Conservation (phyloP, 2,797 vertebrate genomes). For the Hyperoplus immaculatus region DNA sequence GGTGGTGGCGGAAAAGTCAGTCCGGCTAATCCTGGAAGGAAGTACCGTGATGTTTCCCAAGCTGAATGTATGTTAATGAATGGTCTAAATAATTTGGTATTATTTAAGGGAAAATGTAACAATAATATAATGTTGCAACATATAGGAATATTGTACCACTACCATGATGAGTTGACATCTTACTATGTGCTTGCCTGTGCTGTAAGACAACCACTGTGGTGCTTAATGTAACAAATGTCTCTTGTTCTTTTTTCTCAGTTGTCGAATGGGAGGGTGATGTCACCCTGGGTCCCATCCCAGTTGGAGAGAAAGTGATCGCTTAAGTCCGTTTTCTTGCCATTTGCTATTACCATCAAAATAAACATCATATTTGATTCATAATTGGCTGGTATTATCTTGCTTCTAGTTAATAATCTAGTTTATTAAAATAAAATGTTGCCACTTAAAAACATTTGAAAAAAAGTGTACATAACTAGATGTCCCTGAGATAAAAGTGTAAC, state of each 20-base stretch:
- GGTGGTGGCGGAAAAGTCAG: accelerated
- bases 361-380: constrained; percentile 60
- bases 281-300: constrained; percentile 65
- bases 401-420: constrained; percentile 23
- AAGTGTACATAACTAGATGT: background rate
- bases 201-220: background rate
- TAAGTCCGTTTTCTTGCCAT: constrained; percentile 45
- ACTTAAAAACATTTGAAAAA: background rate
- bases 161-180: background rate
- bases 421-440: background rate
- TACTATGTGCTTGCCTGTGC: background rate
- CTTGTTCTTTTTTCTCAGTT: constrained; percentile 58
- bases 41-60: constrained; percentile 27
- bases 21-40: background rate
- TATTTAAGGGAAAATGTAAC: background rate
- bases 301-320: constrained; percentile 35
- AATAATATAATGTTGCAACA: too few species aligned
- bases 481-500: background rate
- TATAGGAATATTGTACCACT: background rate
- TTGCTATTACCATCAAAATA: constrained; percentile 58
- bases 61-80: constrained; percentile 43
- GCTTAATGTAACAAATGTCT: constrained; percentile 1
- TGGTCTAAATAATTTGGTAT: background rate
- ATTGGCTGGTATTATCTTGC: constrained; percentile 44
- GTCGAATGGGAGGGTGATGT: constrained; percentile 69